Conservation (phyloP, 2,797 vertebrate genomes). For the Rhynchotus rufescens region DNA sequence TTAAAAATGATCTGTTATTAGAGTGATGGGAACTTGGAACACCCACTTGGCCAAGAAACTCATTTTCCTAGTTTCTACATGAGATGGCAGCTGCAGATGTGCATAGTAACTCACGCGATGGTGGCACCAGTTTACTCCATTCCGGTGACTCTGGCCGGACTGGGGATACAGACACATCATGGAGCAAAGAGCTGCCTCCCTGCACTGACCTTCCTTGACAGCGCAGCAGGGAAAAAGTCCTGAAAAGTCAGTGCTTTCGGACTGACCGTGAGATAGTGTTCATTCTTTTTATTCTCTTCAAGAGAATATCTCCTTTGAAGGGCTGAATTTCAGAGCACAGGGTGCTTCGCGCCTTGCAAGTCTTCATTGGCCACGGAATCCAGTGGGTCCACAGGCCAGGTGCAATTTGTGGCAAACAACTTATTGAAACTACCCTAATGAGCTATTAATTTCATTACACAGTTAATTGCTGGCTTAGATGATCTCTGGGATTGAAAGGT, state of each 20-base stretch:
- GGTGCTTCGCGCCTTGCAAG: not conserved
- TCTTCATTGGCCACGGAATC: not conserved
- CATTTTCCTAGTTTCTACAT: not conserved
- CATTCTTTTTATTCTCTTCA: not conserved
- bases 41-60: not conserved
- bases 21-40: not conserved
- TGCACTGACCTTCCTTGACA: not conserved
- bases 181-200: not conserved
- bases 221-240: not conserved
- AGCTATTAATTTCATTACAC: not conserved
- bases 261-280: not conserved
- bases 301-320: not conserved
- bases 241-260: not conserved
- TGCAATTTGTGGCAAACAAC: not conserved
- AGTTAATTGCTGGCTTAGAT: not conserved
- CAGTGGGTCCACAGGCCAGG: not conserved
- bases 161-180: too few species aligned
- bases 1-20: slow-evolving; percentile 9
- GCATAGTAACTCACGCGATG: not conserved
- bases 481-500: not conserved
- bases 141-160: not conserved
- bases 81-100: not conserved
- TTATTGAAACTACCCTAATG: not conserved
- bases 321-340: not conserved
- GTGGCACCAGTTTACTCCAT: not conserved